phyloP scores from a whole-genome alignment of 2,888 invertebrate genomes.

The Cephalotes varians region DNA sequence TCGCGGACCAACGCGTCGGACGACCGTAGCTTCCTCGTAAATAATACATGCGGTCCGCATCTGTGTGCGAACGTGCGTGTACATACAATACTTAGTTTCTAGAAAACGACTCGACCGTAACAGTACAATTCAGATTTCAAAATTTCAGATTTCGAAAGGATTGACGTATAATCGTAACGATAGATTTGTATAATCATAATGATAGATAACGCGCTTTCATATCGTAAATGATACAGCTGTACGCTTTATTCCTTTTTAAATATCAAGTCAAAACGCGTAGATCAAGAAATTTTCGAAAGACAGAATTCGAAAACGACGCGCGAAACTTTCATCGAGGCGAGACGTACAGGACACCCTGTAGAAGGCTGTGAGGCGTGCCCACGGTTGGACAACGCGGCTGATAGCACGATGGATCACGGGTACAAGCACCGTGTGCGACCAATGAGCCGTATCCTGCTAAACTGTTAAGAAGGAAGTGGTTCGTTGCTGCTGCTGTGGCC shows the following conservation, averaged over 20 bases:
- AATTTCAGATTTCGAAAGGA: neutral
- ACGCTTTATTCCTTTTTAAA: neutral
- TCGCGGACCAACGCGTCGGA: neutral
- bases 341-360: conserved; percentile 63
- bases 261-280: neutral
- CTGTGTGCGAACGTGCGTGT: neutral
- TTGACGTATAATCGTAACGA: neutral
- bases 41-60: neutral
- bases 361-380: conserved; percentile 67
- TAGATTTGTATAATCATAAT: too few relatives aligned
- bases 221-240: neutral
- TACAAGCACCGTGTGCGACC: conserved; percentile 82
- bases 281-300: neutral
- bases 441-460: conserved; percentile 86
- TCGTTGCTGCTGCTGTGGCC: conserved; percentile 82
- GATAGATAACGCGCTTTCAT: neutral
- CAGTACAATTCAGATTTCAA: neutral
- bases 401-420: conserved; percentile 83
- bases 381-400: conserved; percentile 77
- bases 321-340: neutral
- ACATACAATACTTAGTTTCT: neutral
- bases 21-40: conserved; percentile 13
- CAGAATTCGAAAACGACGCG: neutral
- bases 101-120: neutral
- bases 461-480: conserved; percentile 86